These are phyloP conservation scores for Subacronicta megacephala DNA, from an alignment of 2,888 invertebrate species.

Conservation along the genomic window DNA sequence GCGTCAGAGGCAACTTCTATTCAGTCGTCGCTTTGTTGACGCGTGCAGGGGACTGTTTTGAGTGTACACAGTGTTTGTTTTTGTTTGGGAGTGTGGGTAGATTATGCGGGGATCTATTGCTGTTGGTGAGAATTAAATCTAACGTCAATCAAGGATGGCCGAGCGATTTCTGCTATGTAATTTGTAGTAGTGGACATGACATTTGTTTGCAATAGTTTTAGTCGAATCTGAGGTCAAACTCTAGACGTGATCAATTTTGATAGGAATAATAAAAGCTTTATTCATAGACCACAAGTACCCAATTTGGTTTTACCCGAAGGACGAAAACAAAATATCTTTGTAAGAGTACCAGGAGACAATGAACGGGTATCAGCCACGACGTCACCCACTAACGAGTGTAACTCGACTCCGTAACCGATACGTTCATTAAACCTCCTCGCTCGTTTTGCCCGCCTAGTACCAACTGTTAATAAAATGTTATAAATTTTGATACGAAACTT, in stretches of 20 bases:
- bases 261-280: neutral
- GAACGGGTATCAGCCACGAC: slow-evolving; percentile 65
- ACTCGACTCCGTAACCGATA: slow-evolving; percentile 81
- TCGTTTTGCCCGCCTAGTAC: slow-evolving; percentile 68
- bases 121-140: slow-evolving; percentile 53
- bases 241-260: slow-evolving; percentile 23
- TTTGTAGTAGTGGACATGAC: slow-evolving; percentile 34
- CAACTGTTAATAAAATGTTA: slow-evolving; percentile 66
- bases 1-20: slow-evolving; percentile 64
- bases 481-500: slow-evolving; percentile 60
- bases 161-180: slow-evolving; percentile 50
- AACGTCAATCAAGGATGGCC: slow-evolving; percentile 52
- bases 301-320: slow-evolving; percentile 23
- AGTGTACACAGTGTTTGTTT: slow-evolving; percentile 56
- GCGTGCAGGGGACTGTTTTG: slow-evolving; percentile 56
- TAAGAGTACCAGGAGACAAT: slow-evolving; percentile 74
- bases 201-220: slow-evolving; percentile 33
- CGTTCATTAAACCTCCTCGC: slow-evolving; percentile 79
- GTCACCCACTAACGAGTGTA: slow-evolving; percentile 80
- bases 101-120: slow-evolving; percentile 56
- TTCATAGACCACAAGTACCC: neutral
- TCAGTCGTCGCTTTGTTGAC: slow-evolving; percentile 60
- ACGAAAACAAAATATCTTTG: slow-evolving; percentile 45
- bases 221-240: slow-evolving; percentile 21
- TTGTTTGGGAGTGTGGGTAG: slow-evolving; percentile 55